phyloP scores from a whole-genome alignment of 2,888 invertebrate species.

The Drosophila antonietae region DNA sequence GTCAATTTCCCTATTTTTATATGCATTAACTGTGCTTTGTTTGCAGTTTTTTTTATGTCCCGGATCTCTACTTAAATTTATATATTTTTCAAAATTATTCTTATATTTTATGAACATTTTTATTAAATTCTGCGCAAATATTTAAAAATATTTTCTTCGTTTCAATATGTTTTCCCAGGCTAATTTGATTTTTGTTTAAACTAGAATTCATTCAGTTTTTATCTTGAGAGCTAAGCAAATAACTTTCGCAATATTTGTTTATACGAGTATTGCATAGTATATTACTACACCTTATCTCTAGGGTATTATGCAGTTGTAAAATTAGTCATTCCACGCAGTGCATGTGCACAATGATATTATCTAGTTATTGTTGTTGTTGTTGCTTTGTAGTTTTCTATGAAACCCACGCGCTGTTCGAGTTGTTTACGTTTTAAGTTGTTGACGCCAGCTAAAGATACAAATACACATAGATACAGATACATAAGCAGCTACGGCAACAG shows the following conservation, averaged over 20 bases:
- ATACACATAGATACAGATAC: slow-evolving; percentile 11
- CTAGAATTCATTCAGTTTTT: not conserved
- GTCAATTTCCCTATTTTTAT: not conserved
- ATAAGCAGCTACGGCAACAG: slow-evolving; percentile 1
- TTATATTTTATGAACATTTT: not conserved
- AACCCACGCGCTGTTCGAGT: slow-evolving; percentile 42
- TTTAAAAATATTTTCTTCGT: not conserved
- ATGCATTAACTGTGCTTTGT: not conserved
- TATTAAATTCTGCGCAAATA: not conserved
- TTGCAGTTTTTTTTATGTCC: not conserved
- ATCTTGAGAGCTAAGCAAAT: not conserved
- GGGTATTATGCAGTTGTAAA: slow-evolving; percentile 5
- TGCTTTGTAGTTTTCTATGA: slow-evolving; percentile 10
- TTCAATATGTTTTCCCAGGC: not conserved
- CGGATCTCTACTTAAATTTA: not conserved
- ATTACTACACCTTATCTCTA: not conserved
- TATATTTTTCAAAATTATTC: not conserved
- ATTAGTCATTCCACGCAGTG: slow-evolving; percentile 19
- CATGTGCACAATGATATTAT: slow-evolving; percentile 1
- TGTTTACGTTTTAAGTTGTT: slow-evolving; percentile 55
- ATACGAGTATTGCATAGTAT: not conserved
- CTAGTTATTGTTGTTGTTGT: not conserved
- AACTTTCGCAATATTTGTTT: not conserved
- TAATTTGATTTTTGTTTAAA: not conserved
- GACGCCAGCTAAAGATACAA: slow-evolving; percentile 34